Base-by-base conservation (phyloP, 2,797 vertebrate species). In the Notolepis coatsorum region DNA sequence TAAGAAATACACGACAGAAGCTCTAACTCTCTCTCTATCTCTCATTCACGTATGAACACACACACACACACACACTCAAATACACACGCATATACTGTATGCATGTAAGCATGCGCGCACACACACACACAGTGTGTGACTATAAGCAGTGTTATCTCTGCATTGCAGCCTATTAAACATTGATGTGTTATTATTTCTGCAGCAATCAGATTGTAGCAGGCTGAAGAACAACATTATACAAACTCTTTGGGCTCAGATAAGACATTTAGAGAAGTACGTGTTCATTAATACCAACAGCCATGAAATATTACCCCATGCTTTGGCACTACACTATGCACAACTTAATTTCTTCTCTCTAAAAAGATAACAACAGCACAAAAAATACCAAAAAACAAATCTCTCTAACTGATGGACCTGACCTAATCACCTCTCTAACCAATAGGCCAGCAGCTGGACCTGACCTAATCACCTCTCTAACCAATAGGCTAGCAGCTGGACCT, bases 141-240 rank as follows among this genome's bases (percentile, higher is more conserved):
- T 80, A 82, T 89, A 73, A 52, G 53, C 67, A 27, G 65, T 38
- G 52, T 86, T 89, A 87, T 88, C 82, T 73, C 77, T 77, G 81
- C 81, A 84, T 71, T 85, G 88, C 89, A 90, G 86, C 80, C 76
- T 79, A 87, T 90, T 90, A 90, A 88, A 85, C 84, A 89, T 89
- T 87, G 75, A 90, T 92, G 84, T 64, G 76, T 80, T 88, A 64
- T 85, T 88, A 82, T 88, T 86, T 77, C 68, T 63, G 73, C 62
- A 75, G 81, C 81, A 87, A 86, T 89, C 75, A 79, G 85, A 87
- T 85, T 88, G 77, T 90, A 86, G 75, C 80, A 68, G 69, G 63
- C 84, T 89, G 79, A 84, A 80, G 86, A 75, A 86, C 79, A 25
- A 82, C 76, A 81, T 81, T 84, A 87, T 83, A 82, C 82, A 84